phyloP scores from a whole-genome alignment of 2,888 invertebrate species.

The Anorthoa munda region DNA sequence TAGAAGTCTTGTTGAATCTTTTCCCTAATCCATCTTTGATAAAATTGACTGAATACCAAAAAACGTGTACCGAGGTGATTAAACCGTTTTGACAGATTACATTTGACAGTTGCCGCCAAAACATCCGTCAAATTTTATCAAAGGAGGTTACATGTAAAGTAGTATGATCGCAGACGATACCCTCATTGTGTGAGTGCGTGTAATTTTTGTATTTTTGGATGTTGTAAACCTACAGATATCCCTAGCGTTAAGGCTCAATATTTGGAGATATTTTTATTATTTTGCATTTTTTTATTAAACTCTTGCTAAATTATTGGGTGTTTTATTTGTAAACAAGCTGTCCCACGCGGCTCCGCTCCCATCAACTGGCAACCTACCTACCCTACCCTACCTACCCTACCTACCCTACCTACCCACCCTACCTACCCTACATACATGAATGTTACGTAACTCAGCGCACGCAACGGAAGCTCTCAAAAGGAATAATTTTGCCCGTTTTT shows the following conservation, averaged over 20 bases:
- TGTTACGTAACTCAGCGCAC: too few species aligned
- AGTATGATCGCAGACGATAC: constrained; percentile 65
- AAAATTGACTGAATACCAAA: constrained; percentile 46
- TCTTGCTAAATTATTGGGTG: constrained; percentile 86
- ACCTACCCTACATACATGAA: too few species aligned
- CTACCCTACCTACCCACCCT: too few species aligned
- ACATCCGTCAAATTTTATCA: constrained; percentile 56
- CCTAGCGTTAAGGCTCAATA: constrained; percentile 88
- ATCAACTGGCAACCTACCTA: too few species aligned
- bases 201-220: constrained; percentile 87
- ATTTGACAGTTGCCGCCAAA: constrained; percentile 33
- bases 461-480: too few species aligned
- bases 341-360: too few species aligned
- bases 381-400: too few species aligned
- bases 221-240: constrained; percentile 85
- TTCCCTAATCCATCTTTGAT: constrained; percentile 59
- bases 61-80: background rate
- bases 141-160: constrained; percentile 56
- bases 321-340: constrained; percentile 75
- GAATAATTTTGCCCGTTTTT: too few species aligned
- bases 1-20: constrained; percentile 51
- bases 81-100: constrained; percentile 19
- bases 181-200: constrained; percentile 83
- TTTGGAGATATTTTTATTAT: constrained; percentile 90
- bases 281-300: constrained; percentile 91